These are phyloP conservation scores for Halichoerus grypus DNA, from an alignment of 2,113 vertebrate genomes.

Conservation along the genomic window DNA sequence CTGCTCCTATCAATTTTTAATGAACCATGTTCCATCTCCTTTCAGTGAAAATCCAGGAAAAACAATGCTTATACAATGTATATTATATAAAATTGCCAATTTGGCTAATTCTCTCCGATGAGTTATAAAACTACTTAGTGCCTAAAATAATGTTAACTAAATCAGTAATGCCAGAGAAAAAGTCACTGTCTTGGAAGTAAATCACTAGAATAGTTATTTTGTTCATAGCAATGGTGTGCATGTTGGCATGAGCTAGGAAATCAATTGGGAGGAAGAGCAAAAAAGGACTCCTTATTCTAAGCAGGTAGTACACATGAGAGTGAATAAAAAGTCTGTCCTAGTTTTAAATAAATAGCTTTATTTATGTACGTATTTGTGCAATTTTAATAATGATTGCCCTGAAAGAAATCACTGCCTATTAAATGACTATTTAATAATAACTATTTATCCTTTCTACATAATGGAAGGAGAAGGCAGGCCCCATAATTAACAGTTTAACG, in stretches of 20 bases:
- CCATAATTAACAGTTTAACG: slow-evolving; percentile 61
- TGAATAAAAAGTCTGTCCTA: neutral
- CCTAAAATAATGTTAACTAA: neutral
- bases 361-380: neutral
- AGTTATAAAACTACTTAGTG: neutral
- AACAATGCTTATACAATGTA: neutral
- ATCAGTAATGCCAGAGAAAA: neutral
- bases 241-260: neutral
- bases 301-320: neutral
- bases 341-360: slow-evolving; percentile 52
- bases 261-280: neutral
- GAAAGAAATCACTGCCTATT: slow-evolving; percentile 56
- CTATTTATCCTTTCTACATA: slow-evolving; percentile 60
- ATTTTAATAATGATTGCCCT: slow-evolving; percentile 60
- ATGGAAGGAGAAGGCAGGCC: slow-evolving; percentile 48
- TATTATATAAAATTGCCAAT: neutral
- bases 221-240: neutral
- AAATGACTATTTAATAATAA: slow-evolving; percentile 67
- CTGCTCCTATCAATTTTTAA: neutral
- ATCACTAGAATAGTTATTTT: neutral
- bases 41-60: slow-evolving; percentile 6
- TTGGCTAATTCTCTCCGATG: neutral
- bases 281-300: neutral
- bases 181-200: neutral
- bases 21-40: neutral